Evolutionary conservation across 2,113 vertebrate species (phyloP), one percentile per base, ranked within the genome.

Genomic region (Scophthalmus maximus): DNA sequence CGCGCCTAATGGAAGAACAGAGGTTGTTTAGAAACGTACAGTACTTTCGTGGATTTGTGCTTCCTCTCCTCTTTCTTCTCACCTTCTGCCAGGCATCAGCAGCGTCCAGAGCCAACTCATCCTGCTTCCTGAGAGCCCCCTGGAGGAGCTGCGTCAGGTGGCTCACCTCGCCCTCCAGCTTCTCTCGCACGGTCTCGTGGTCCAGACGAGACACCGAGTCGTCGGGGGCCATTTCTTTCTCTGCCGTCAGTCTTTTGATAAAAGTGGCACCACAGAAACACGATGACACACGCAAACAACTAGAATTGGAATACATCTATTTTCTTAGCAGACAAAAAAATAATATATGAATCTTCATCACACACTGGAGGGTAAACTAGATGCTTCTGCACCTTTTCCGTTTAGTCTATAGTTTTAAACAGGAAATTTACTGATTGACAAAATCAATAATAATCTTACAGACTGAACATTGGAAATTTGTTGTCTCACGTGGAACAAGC

Each of bases 101-200:
- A 20, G 90, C 93, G 79, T 97, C 95, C 32, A 93, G 86, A 25
- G 95, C 94, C 87, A 95, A 85, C 53, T 94, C 95, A 32, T 97
- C 97, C 86, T 94, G 96, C 79, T 97, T 97, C 76, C 94, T 93
- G n/a, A 95, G 82, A 0, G 95, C 93, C 38, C 95, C 95, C 84
- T 95, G 96, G 81, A 98, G 90, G 72, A 95, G 95, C 18, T 91
- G 92, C 15, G 95, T 95, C 83, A 97, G 83, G 42, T 82, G 81
- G 62, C 61, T 94, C 68, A 95, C 92, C 90, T 99, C 94, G 0
- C 78, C 79, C 86, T 96, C 94, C 30, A 97, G 81, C 0, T 93
- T 92, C 1, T 91, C 84, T 66, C 92, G 92, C 14, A 95, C 85
- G 47, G 93, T 91, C 65, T 95, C 94, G 2, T 95, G 94, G 0